Conservation (phyloP, 2,797 vertebrate genomes). For the Tachyglossus aculeatus region DNA sequence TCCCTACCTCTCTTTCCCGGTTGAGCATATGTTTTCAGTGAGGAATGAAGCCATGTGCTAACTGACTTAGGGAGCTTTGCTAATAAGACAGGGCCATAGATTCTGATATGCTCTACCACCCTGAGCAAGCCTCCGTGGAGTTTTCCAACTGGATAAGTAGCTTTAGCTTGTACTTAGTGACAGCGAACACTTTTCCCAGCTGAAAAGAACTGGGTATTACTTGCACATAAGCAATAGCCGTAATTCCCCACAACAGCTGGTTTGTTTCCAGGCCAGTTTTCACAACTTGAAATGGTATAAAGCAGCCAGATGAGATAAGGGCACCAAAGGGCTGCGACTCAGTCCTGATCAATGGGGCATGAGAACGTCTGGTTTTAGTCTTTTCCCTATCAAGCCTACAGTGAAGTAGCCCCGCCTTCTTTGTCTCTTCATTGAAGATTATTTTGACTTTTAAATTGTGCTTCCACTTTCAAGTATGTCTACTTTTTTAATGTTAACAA, state of each 20-base stretch:
- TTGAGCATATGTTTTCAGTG: constrained; percentile 20
- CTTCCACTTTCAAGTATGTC: no score
- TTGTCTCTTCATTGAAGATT: no score
- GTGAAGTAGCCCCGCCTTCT: background rate
- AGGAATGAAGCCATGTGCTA: constrained; percentile 26
- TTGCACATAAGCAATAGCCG: background rate
- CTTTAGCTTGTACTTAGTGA: background rate
- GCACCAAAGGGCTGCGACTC: background rate
- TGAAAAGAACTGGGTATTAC: constrained; percentile 7
- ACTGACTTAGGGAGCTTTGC: background rate
- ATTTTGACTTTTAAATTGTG: no score
- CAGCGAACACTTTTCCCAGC: constrained; percentile 2
- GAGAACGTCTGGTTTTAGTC: background rate
- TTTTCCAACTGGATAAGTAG: background rate
- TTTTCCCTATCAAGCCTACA: background rate
- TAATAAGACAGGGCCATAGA: constrained; percentile 18
- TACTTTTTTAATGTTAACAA: no score
- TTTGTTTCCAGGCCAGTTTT: constrained; percentile 2
- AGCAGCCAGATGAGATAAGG: background rate
- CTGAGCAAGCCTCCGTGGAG: background rate
- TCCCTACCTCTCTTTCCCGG: background rate
- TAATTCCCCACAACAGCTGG: background rate
- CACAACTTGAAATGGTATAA: background rate
- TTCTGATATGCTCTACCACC: constrained; percentile 19
- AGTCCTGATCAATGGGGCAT: background rate